A percentile compares a stretch with the other conserved stretches of the same genome.
Conservation (phyloP, 2,888 invertebrate genomes). For the Antheraea yamamai region DNA sequence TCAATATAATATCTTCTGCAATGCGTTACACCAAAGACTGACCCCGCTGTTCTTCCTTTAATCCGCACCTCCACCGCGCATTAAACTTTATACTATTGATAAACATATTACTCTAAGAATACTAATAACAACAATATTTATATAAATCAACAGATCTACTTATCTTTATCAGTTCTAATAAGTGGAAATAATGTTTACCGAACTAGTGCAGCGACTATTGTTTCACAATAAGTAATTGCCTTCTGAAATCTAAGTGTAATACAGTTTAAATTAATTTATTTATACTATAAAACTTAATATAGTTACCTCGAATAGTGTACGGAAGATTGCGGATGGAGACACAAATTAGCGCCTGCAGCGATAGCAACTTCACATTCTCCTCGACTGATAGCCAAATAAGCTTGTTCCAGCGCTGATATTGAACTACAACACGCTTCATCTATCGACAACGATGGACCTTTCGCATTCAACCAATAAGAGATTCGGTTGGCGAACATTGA, state of each 20-base stretch:
- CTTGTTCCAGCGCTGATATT: constrained; percentile 52
- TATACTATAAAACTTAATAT: background rate
- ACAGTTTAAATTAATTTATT: background rate
- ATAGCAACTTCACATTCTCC: constrained; percentile 78
- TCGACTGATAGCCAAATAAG: constrained; percentile 48
- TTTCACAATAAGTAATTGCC: background rate
- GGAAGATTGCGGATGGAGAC: constrained; percentile 77
- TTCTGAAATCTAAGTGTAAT: background rate
- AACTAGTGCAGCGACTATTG: background rate
- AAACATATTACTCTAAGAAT: background rate
- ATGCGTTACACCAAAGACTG: too few relatives aligned
- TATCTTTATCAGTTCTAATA: background rate
- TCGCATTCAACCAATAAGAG: constrained; percentile 55
- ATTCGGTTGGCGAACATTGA: constrained; percentile 57
- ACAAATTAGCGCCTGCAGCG: constrained; percentile 83
- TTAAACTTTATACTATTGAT: too few relatives aligned
- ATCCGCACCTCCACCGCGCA: too few relatives aligned
- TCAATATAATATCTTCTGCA: too few relatives aligned
- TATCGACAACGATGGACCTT: constrained; percentile 51
- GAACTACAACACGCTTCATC: constrained; percentile 60
- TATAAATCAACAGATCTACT: too few relatives aligned
- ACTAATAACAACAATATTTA: background rate
- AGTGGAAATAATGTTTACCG: background rate
- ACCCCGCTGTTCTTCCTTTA: too few relatives aligned
- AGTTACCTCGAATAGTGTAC: constrained; percentile 57